Evolutionary conservation across 2,113 vertebrate genomes (phyloP).

Genomic region (Cyrtonyx montezumae): DNA sequence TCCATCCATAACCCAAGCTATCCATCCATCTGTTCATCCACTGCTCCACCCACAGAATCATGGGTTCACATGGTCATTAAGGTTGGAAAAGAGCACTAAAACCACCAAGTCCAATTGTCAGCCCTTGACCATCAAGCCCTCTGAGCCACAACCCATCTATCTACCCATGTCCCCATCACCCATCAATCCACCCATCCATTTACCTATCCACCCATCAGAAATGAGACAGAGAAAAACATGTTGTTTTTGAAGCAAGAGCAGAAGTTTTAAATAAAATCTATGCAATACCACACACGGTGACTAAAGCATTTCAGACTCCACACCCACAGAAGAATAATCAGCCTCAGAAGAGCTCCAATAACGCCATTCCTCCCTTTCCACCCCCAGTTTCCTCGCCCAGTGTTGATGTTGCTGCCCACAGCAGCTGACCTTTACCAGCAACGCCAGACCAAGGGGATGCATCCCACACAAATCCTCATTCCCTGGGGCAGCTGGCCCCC

Average conservation of each 20-base stretch:
- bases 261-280: conserved; percentile 48
- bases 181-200: too few species aligned
- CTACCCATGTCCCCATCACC: background rate
- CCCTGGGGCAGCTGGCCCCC: too few species aligned
- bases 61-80: too few species aligned
- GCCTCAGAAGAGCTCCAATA: conserved; percentile 1
- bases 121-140: too few species aligned
- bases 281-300: conserved; percentile 56
- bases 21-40: background rate
- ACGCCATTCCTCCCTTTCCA: background rate
- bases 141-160: background rate
- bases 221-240: background rate
- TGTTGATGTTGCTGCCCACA: background rate
- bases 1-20: rapidly evolving
- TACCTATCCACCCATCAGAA: background rate
- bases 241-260: background rate
- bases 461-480: too few species aligned
- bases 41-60: background rate
- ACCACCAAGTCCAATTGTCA: too few species aligned
- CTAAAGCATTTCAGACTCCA: conserved; percentile 33
- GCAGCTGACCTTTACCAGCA: background rate
- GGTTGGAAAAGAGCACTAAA: too few species aligned
- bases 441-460: background rate
- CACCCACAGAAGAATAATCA: conserved; percentile 48
- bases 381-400: background rate